phyloP scores from a whole-genome alignment of 2,113 vertebrate species.

The Hucho hucho region DNA sequence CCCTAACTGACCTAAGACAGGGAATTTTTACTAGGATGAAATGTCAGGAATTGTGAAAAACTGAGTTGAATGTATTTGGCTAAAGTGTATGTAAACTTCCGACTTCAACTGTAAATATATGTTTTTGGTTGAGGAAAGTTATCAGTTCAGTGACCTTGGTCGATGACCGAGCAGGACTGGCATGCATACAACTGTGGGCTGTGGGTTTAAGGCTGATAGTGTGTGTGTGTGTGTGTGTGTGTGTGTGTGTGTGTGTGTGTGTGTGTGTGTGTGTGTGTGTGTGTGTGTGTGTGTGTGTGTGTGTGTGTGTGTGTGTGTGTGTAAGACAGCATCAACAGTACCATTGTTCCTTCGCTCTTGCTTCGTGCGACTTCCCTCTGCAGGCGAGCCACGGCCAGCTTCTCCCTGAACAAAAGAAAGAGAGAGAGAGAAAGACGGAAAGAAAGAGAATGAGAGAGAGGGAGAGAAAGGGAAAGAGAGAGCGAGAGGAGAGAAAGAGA shows the following conservation, averaged over 20 bases:
- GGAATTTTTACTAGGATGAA: too few relatives aligned
- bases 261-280: conserved; percentile 7
- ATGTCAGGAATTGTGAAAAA: too few relatives aligned
- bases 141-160: conserved; percentile 7
- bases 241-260: background rate
- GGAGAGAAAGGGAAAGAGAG: conserved; percentile 11
- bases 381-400: conserved; percentile 88
- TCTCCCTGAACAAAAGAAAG: conserved; percentile 76
- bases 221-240: background rate
- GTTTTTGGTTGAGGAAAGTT: background rate
- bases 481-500: background rate
- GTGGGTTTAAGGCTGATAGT: background rate
- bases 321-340: conserved; percentile 53
- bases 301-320: background rate
- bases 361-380: conserved; percentile 86
- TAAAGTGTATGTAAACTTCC: too few relatives aligned
- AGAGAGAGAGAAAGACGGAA: conserved; percentile 43
- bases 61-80: too few relatives aligned
- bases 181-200: background rate
- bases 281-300: conserved; percentile 1
- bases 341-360: conserved; percentile 89
- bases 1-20: too few relatives aligned
- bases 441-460: conserved; percentile 28
- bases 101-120: too few relatives aligned
- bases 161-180: conserved; percentile 10